Percentiles rank a stretch among this genome's conserved stretches.
These are phyloP conservation scores for Propithecus coquereli DNA, from an alignment of 2,113 vertebrate genomes.

Conservation along the genomic window DNA sequence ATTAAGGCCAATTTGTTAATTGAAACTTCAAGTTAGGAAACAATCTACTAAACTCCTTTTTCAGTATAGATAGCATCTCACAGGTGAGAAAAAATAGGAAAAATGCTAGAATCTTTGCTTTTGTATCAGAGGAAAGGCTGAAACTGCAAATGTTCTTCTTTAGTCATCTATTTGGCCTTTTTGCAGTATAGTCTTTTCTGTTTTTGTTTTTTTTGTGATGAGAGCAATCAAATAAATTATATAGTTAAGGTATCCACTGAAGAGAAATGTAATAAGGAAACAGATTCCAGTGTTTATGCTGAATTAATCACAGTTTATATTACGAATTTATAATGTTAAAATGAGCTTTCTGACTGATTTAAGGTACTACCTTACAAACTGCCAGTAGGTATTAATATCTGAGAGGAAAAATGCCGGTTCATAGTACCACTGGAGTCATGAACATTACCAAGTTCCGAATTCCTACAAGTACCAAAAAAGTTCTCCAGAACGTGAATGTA, in stretches of 20 bases:
- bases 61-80: neutral
- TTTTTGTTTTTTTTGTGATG: slow-evolving; percentile 35
- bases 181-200: neutral
- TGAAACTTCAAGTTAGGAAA: slow-evolving; percentile 3
- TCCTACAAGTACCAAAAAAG: neutral
- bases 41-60: neutral
- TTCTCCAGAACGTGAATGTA: neutral
- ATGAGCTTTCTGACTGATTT: neutral
- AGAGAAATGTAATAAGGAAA: neutral
- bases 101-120: slow-evolving; percentile 18
- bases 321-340: neutral
- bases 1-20: neutral
- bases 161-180: neutral
- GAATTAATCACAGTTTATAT: slow-evolving; percentile 1
- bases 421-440: neutral
- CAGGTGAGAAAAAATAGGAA: neutral
- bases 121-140: neutral
- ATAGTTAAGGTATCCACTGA: neutral
- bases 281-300: neutral
- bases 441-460: neutral
- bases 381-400: neutral
- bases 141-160: neutral
- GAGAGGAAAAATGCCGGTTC: neutral
- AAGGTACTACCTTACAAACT: neutral
- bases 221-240: neutral